phyloP scores from a whole-genome alignment of 64 coral and sea anemone genomes.

The Porites lutea region DNA sequence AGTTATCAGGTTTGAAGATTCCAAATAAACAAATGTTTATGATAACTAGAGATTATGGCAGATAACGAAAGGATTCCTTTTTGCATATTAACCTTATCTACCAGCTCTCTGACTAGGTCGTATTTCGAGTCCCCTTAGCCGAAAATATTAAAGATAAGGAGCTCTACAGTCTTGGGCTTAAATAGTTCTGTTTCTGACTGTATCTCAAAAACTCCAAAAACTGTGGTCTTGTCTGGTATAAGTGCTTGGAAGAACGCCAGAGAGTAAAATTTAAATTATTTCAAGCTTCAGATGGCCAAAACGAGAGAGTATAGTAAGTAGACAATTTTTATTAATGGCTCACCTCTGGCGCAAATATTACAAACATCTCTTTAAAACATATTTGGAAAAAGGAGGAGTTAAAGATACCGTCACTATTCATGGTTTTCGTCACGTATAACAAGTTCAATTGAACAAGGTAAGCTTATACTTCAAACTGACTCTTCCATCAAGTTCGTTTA shows the following conservation, averaged over 20 bases:
- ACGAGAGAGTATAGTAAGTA: background rate
- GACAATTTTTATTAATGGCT: background rate
- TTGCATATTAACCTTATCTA: slow-evolving; percentile 26
- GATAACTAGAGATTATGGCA: slow-evolving; percentile 20
- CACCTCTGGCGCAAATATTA: background rate
- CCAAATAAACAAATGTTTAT: background rate
- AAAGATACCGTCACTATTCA: background rate
- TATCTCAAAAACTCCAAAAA: background rate
- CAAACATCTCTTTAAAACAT: background rate
- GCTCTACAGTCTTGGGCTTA: background rate
- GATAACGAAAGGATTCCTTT: slow-evolving; percentile 19
- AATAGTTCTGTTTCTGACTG: background rate
- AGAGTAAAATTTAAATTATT: background rate
- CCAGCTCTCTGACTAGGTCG: background rate
- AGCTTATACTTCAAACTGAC: background rate
- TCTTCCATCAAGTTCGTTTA: background rate
- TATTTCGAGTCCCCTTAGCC: background rate
- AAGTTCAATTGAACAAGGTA: background rate
- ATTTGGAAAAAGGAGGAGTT: background rate
- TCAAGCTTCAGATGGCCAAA: background rate
- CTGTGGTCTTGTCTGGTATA: background rate
- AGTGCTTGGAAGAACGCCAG: background rate
- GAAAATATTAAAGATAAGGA: slow-evolving; percentile 12
- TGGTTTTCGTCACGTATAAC: slow-evolving; percentile 14
- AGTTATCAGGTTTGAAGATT: slow-evolving; percentile 22